These are phyloP conservation scores for Allobates femoralis DNA, from an alignment of 2,797 vertebrate genomes.

Conservation along the genomic window DNA sequence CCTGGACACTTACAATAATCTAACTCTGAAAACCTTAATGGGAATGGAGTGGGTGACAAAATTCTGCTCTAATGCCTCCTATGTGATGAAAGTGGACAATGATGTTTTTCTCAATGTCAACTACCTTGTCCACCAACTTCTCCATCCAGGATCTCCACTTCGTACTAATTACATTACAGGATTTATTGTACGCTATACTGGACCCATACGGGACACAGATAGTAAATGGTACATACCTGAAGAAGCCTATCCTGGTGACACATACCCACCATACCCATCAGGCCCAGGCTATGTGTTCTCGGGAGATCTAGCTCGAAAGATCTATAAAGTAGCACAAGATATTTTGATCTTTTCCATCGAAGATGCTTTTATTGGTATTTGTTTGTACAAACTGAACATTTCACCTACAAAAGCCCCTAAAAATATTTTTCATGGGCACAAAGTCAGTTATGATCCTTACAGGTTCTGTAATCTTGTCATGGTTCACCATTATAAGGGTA, in stretches of 20 bases:
- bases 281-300: slow-evolving; percentile 82
- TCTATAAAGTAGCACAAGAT: slow-evolving; percentile 70
- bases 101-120: slow-evolving; percentile 81
- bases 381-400: slow-evolving; percentile 73
- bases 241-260: slow-evolving; percentile 65
- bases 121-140: slow-evolving; percentile 69
- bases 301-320: slow-evolving; percentile 70
- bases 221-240: slow-evolving; percentile 77
- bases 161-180: slow-evolving; percentile 73
- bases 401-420: neutral
- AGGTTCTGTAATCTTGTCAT: slow-evolving; percentile 71
- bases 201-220: slow-evolving; percentile 63
- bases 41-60: slow-evolving; percentile 78
- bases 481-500: slow-evolving; percentile 70
- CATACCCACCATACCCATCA: slow-evolving; percentile 75
- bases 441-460: slow-evolving; percentile 65
- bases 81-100: slow-evolving; percentile 78
- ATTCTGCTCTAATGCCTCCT: slow-evolving; percentile 71
- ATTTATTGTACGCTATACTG: slow-evolving; percentile 66
- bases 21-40: slow-evolving; percentile 81
- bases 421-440: slow-evolving; percentile 66
- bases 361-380: slow-evolving; percentile 80
- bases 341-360: slow-evolving; percentile 59
- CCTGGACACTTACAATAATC: slow-evolving; percentile 76
- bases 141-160: slow-evolving; percentile 54